Evolutionary conservation across 2,888 invertebrate genomes (phyloP).

Genomic region (Nomada lathburiana): DNA sequence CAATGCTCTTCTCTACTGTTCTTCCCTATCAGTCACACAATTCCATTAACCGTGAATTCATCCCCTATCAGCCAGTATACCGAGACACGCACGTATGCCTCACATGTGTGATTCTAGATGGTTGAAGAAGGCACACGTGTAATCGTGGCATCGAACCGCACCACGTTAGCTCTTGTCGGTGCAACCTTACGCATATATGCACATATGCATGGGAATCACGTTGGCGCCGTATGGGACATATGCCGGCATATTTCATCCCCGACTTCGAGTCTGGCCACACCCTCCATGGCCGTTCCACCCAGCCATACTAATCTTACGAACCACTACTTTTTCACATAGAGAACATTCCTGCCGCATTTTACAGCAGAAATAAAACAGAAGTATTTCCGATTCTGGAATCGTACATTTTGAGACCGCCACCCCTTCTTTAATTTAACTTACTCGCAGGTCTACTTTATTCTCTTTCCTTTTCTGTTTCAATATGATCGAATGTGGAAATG

Average conservation of each 20-base stretch:
- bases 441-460: neutral
- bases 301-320: slow-evolving; percentile 66
- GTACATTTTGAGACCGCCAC: slow-evolving; percentile 11
- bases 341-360: slow-evolving; percentile 68
- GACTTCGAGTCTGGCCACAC: slow-evolving; percentile 43
- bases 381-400: slow-evolving; percentile 23
- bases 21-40: slow-evolving; percentile 20
- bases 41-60: slow-evolving; percentile 44
- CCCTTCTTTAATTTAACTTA: neutral
- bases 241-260: slow-evolving; percentile 63
- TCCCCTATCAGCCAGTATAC: neutral
- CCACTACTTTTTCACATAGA: slow-evolving; percentile 69
- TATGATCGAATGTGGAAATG: no score
- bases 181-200: slow-evolving; percentile 11
- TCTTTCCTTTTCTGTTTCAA: neutral
- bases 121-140: slow-evolving; percentile 16
- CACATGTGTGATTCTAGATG: slow-evolving; percentile 27
- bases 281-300: slow-evolving; percentile 53
- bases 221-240: slow-evolving; percentile 75
- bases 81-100: slow-evolving; percentile 27
- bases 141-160: neutral
- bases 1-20: neutral
- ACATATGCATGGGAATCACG: slow-evolving; percentile 81
- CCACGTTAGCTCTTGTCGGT: neutral
- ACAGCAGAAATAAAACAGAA: slow-evolving; percentile 69